Evolutionary conservation across 2,113 vertebrate species (phyloP), one percentile per base, ranked within the genome.

Genomic region (Sinocyclocheilus anophthalmus): DNA sequence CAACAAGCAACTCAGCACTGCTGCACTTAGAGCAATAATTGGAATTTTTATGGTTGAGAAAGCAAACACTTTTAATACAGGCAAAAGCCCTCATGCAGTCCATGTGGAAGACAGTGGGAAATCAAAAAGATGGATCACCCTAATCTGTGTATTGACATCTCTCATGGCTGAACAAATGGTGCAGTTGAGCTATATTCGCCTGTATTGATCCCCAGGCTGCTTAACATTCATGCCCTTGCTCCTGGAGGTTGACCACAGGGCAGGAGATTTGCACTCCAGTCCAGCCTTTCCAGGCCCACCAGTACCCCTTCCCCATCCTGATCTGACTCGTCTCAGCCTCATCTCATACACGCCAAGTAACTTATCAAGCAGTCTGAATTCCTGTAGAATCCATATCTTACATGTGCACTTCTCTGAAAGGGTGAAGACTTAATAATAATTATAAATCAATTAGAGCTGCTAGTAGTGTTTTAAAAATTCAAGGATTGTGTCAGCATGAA

Each of bases 131-230:
- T 96, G 93, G 96, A 97, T 97, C 96, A 96, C 96, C 95, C 95
- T 97, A 97, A 97, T 97, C 96, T 96, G 95, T 95, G 95, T 97
- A 98, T 98, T 96, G 96, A 97, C 96, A 96, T 96, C 95, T 96
- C 96, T 97, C 96, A 97, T 96, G 95, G 96, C 95, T 96, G 96
- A 97, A 97, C 97, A 97, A 98, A 98, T 97, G 96, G 95, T 94
- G 94, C 96, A 97, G 96, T 98, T 97, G 96, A 97, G 96, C 96
- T 97, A 96, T 96, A 96, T 97, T 98, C 97, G 96, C 96, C 95
- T 96, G 94, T 96, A 97, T 98, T 93, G 96, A 98, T 97, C 94
- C 91, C 85, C 70, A 84, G 91, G 91, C 96, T 97, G 95, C 92
- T 98, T 97, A 97, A 96, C 96, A 98, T 98, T 98, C 96, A 95